Conservation (phyloP, 2,797 vertebrate species). For the Calcarius lapponicus region DNA sequence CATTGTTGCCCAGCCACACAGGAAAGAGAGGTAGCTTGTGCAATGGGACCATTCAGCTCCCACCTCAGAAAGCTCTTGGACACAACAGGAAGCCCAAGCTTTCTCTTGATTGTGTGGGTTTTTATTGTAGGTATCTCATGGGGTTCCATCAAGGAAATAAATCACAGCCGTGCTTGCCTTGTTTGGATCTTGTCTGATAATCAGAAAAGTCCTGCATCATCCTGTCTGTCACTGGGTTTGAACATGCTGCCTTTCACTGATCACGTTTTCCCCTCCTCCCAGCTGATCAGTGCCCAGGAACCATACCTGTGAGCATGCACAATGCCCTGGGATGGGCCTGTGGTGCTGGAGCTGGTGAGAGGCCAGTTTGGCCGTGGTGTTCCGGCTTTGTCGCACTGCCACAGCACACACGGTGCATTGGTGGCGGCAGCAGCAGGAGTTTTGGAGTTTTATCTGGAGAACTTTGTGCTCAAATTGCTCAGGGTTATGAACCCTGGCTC, state of each 20-base stretch:
- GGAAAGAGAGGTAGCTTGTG: neutral
- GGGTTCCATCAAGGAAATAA: neutral
- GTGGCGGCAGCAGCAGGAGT: neutral
- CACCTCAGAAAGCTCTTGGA: neutral
- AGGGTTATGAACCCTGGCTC: neutral
- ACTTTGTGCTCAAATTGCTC: neutral
- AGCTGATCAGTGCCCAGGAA: neutral
- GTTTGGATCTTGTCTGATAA: neutral
- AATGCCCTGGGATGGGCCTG: neutral
- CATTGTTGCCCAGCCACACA: neutral
- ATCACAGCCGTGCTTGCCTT: neutral
- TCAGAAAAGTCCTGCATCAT: neutral
- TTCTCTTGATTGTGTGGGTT: neutral
- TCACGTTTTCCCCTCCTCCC: too few species aligned
- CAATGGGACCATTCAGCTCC: neutral
- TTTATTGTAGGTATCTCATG: neutral
- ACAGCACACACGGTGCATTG: fast-evolving
- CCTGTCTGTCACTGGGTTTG: neutral
- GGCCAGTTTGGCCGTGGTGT: fast-evolving
- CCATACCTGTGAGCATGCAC: neutral
- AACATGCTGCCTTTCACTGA: neutral
- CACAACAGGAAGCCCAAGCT: neutral
- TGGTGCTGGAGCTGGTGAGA: neutral
- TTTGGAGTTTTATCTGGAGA: neutral
- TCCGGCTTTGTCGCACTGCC: fast-evolving